A percentile compares a stretch with the other conserved stretches of the same genome.
phyloP scores from a whole-genome alignment of 2,888 invertebrate species.

The Muschampia plurimacula region DNA sequence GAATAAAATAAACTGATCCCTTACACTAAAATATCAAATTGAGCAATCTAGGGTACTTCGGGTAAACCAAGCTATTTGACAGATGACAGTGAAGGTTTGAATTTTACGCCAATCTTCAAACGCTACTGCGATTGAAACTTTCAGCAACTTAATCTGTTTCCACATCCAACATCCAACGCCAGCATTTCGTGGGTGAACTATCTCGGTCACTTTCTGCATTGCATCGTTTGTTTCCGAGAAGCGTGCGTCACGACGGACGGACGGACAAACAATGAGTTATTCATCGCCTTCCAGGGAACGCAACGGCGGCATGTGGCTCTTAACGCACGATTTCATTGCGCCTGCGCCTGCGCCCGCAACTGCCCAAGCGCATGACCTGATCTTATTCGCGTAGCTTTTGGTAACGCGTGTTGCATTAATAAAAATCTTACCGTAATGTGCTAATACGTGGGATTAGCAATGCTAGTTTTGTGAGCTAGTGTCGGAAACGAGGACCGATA shows the following conservation, averaged over 20 bases:
- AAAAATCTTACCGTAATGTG: constrained; percentile 40
- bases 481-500: neutral
- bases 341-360: constrained; percentile 51
- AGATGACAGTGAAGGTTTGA: neutral
- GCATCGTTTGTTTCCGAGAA: constrained; percentile 75
- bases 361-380: constrained; percentile 70
- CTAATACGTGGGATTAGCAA: constrained; percentile 35
- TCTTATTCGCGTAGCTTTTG: constrained; percentile 63
- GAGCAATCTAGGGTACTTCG: neutral
- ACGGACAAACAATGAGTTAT: constrained; percentile 84
- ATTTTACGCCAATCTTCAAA: neutral
- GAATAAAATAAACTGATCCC: too few relatives aligned
- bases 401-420: constrained; percentile 39
- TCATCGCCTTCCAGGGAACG: constrained; percentile 82
- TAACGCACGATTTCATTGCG: constrained; percentile 78
- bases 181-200: constrained; percentile 71
- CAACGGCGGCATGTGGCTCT: constrained; percentile 72
- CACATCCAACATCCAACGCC: neutral
- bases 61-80: neutral
- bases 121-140: neutral
- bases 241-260: constrained; percentile 81
- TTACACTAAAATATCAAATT: too few relatives aligned
- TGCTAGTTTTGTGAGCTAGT: constrained; percentile 21
- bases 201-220: constrained; percentile 75
- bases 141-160: constrained; percentile 8